Evolutionary conservation across 2,888 invertebrate species (phyloP).

Genomic region (Helicoverpa assulta): DNA sequence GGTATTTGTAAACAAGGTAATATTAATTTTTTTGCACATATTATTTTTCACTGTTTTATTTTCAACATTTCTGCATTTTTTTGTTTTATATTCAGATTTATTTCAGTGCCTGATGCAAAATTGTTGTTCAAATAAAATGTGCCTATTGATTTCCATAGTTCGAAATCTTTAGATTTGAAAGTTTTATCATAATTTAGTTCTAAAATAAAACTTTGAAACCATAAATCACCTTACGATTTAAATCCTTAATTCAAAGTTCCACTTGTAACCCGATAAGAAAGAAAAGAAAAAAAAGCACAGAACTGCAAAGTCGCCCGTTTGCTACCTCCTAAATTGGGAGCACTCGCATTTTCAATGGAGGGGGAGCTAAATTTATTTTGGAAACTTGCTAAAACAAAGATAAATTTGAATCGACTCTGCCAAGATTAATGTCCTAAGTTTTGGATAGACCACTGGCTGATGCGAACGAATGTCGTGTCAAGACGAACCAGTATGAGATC

Average conservation of each 20-base stretch:
- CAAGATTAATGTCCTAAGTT: conserved; percentile 79
- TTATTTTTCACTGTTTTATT: too few relatives aligned
- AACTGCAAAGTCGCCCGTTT: conserved; percentile 37
- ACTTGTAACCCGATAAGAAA: conserved; percentile 11
- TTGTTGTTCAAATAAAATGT: too few relatives aligned
- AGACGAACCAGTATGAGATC: conserved; percentile 54
- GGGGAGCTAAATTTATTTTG: conserved; percentile 74
- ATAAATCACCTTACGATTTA: not conserved
- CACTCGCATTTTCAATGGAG: conserved; percentile 64
- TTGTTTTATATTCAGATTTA: too few relatives aligned
- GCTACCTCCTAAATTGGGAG: conserved; percentile 50
- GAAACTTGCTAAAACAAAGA: conserved; percentile 81
- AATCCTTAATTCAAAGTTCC: not conserved
- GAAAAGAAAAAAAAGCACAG: conserved; percentile 12
- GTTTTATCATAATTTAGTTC: not conserved
- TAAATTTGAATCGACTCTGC: conserved; percentile 78
- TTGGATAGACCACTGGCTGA: conserved; percentile 59
- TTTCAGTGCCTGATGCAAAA: too few relatives aligned
- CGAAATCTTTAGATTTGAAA: too few relatives aligned
- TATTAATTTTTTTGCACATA: too few relatives aligned
- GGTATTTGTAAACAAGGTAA: too few relatives aligned
- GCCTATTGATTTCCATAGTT: too few relatives aligned
- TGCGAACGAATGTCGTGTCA: conserved; percentile 60
- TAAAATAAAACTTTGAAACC: not conserved
- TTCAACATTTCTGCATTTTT: too few relatives aligned